Base-by-base conservation (phyloP, 1,140 invertebrate species). In the Pseudomyrmex sp. region DNA sequence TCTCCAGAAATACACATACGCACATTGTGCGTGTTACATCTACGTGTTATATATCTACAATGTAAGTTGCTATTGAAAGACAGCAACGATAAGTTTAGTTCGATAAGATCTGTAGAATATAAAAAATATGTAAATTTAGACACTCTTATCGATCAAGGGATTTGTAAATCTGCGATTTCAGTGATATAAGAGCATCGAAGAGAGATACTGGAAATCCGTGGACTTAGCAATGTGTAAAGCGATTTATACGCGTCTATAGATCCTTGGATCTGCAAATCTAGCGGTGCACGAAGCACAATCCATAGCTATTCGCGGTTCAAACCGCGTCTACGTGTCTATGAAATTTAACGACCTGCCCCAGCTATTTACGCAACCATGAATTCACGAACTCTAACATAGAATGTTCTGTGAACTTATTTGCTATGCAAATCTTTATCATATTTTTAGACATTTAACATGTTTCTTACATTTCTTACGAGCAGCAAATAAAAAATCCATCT, bases 341-440 rank as follows among this genome's bases (percentile, higher is more conserved):
- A 80, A 35, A 80, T 72, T 70, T 61, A 61, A 80, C n/a, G 52
- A 72, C 70, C 15, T 58, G 75, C 3, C 20, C 76, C 35, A 72
- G 35, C 44, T 79, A 4, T 15, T 54, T 50, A 20, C 56, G 65
- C 65, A 48, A 70, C 66, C 66, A 72, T 80, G 66, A 80, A 80
- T 50, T 61, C 59, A 50, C 35, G 8, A 80, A 61, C 1, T 13
- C 48, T 7, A 35, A 35, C 35, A 35, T 35, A 35, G 35, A 12
- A 23, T 26, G 44, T 10, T 66, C 50, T 26, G 12, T 58, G 52
- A 76, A 63, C 48, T n/a, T 46, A n/a, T 35, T 35, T 35, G 10
- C 52, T 54, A 50, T 18, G 5, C 18, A 56, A 77, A 77, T 54
- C 5, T 74, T 48, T 46, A 44, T 20, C 50, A 12, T 10, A 52